Evolutionary conservation across 2,888 invertebrate genomes (phyloP), one percentile per base, ranked within the genome.

Genomic region (Acrocera orbiculus): DNA sequence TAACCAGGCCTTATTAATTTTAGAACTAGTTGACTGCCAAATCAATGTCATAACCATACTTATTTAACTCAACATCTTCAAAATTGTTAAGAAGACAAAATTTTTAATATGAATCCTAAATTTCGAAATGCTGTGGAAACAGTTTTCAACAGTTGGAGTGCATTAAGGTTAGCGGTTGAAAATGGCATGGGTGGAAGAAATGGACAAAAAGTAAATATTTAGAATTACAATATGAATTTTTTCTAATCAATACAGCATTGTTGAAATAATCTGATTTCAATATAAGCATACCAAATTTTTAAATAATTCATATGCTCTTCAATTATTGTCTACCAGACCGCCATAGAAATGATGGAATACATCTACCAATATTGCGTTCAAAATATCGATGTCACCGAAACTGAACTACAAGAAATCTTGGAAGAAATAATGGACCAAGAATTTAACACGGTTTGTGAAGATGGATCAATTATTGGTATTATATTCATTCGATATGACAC

Each of bases 391-490:
- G 62, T 71, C 4, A 67, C 73, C 22, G 53, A 58, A 30, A 64
- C 69, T 34, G 70, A 73, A 41, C 62, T 77, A 4, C 63, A 68
- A 26, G 74, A 76, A 46, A 63, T 70, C 1, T 49, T 79, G 16
- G 75, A 76, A 46, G 76, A 77, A 44, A 58, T 76, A 17, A 70
- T 78, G 69, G 76, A 78, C 52, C 70, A 76, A 47, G 74, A 77
- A 47, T 77, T 78, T 54, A 68, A 76, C 38, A 77, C 76, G 17
- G 62, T 73, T 5, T 77, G 77, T 49, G 75, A 76, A 56, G 78
- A 78, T 47, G 65, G 68, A 44, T 77, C 77, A 10, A 69, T 74
- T 16, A 66, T 63, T 57, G 73, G 72, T 71, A 51, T 34, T 7
- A 13, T 31, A n/a, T n/a, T n/a, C n/a, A n/a, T n/a, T n/a, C n/a